phyloP scores from a whole-genome alignment of 2,888 invertebrate genomes.

The Lasioglossum oenotherae region DNA sequence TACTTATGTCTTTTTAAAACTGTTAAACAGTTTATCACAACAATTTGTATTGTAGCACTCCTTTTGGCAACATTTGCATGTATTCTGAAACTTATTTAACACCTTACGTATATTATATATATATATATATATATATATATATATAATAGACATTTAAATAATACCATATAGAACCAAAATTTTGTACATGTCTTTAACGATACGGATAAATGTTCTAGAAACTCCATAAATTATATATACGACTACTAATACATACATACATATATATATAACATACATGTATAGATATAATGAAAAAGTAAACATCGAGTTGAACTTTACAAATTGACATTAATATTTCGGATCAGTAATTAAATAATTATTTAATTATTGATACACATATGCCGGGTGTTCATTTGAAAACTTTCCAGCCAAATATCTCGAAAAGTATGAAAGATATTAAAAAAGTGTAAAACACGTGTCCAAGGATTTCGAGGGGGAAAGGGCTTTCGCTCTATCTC shows the following conservation, averaged over 20 bases:
- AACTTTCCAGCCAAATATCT: too few relatives aligned
- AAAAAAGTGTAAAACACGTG: too few relatives aligned
- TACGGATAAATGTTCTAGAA: slow-evolving; percentile 19
- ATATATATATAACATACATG: slow-evolving; percentile 10
- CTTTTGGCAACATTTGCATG: slow-evolving; percentile 63
- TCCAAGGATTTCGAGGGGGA: too few relatives aligned
- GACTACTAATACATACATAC: slow-evolving; percentile 17
- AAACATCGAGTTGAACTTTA: slow-evolving; percentile 33
- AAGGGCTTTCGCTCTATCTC: too few relatives aligned
- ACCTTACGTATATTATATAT: slow-evolving; percentile 34
- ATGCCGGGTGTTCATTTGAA: neutral
- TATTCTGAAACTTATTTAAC: slow-evolving; percentile 38
- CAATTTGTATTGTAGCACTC: slow-evolving; percentile 64
- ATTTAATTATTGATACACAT: too few relatives aligned
- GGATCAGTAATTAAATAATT: slow-evolving; percentile 12
- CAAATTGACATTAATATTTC: slow-evolving; percentile 38
- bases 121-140: too few relatives aligned
- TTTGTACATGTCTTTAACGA: slow-evolving; percentile 24
- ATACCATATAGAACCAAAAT: slow-evolving; percentile 46
- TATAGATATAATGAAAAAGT: slow-evolving; percentile 17
- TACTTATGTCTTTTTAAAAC: slow-evolving; percentile 68
- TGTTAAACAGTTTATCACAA: slow-evolving; percentile 76
- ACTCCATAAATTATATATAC: slow-evolving; percentile 39
- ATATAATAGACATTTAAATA: too few relatives aligned
- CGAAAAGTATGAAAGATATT: too few relatives aligned